These are phyloP conservation scores for Anhinga anhinga DNA, from an alignment of 2,113 vertebrate genomes.

Conservation along the genomic window DNA sequence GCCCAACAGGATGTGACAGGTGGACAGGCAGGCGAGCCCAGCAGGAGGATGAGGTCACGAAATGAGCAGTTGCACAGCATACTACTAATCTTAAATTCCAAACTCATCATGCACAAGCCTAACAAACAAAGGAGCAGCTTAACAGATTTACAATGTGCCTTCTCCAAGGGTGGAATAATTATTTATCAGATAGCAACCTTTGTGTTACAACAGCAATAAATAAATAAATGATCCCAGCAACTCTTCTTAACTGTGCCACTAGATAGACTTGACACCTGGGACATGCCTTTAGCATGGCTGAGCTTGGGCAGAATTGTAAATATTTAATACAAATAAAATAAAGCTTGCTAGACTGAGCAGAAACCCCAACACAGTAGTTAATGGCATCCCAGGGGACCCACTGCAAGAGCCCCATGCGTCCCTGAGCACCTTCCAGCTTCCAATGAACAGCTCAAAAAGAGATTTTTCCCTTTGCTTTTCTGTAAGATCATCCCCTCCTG, in stretches of 20 bases:
- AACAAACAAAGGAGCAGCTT: conserved; percentile 49
- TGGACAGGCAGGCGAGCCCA: conserved; percentile 11
- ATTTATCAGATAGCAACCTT: conserved; percentile 33
- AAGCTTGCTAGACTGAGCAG: background rate
- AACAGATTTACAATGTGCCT: conserved; percentile 12
- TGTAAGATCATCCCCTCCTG: background rate
- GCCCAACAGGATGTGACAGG: conserved; percentile 56
- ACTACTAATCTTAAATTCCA: conserved; percentile 57
- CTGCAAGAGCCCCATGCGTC: background rate
- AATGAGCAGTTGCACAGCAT: conserved; percentile 35
- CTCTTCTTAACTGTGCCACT: background rate
- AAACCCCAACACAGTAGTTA: conserved; percentile 8
- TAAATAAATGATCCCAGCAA: background rate
- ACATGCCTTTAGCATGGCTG: background rate
- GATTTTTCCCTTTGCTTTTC: background rate
- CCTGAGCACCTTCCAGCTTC: background rate
- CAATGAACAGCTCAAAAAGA: background rate
- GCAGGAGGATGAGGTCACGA: conserved; percentile 16
- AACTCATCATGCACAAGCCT: conserved; percentile 34
- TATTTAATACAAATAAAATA: background rate
- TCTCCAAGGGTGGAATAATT: conserved; percentile 33
- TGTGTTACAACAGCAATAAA: conserved; percentile 15
- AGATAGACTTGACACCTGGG: background rate
- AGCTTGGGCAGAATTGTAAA: background rate
- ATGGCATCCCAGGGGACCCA: background rate